Percentiles rank a stretch among this genome's conserved stretches.
These are phyloP conservation scores for Nowickia ferox DNA, from an alignment of 2,888 invertebrate species.

Conservation along the genomic window DNA sequence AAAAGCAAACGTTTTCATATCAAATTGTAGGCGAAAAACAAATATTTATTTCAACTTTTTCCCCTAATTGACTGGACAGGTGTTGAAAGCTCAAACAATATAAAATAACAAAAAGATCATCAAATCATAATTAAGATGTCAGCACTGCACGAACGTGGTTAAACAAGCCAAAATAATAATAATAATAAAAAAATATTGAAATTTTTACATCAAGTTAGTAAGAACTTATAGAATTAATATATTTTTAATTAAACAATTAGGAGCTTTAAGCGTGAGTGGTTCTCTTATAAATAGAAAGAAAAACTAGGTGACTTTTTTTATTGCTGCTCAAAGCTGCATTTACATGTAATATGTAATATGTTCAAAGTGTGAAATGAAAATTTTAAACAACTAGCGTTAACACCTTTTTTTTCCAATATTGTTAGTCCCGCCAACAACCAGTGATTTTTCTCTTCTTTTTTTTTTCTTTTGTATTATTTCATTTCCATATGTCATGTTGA, in stretches of 20 bases:
- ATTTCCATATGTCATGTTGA: slow-evolving; percentile 39
- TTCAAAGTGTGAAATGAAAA: slow-evolving; percentile 43
- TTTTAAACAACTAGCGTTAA: background rate
- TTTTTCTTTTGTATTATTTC: background rate
- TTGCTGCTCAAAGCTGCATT: slow-evolving; percentile 16
- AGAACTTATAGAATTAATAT: slow-evolving; percentile 30
- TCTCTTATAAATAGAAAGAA: background rate
- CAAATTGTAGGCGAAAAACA: slow-evolving; percentile 50
- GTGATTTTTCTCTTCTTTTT: background rate
- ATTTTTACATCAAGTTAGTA: slow-evolving; percentile 35
- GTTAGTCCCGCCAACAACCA: slow-evolving; percentile 29
- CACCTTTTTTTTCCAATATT: background rate
- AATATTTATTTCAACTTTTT: slow-evolving; percentile 55
- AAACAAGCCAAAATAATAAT: slow-evolving; percentile 3
- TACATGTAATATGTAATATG: no score
- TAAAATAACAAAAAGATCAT: slow-evolving; percentile 23
- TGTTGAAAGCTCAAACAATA: slow-evolving; percentile 65
- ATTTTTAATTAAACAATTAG: slow-evolving; percentile 39
- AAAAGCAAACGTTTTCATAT: slow-evolving; percentile 5
- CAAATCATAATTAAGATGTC: slow-evolving; percentile 58
- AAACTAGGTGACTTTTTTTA: slow-evolving; percentile 33
- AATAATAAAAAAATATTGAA: background rate
- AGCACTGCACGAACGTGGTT: background rate
- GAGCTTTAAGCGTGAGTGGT: slow-evolving; percentile 10
- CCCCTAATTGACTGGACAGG: slow-evolving; percentile 63